Conservation (phyloP, 2,797 vertebrate genomes). For the Platalea minor region DNA sequence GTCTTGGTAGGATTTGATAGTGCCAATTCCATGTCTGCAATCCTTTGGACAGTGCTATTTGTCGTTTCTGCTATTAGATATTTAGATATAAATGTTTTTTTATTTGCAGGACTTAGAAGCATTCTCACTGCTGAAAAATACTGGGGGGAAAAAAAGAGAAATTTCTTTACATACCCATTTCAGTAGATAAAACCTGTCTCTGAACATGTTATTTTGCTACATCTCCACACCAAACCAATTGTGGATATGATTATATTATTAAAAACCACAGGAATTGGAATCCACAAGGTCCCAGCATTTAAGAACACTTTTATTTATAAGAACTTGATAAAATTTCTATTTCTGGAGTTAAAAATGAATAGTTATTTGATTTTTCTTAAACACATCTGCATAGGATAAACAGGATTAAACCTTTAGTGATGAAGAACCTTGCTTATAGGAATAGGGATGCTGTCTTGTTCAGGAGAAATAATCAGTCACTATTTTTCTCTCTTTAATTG, state of each 20-base stretch:
- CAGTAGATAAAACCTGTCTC: background rate
- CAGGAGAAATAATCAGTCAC: background rate
- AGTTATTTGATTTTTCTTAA: background rate
- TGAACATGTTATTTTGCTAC: background rate
- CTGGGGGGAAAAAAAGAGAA: fast-evolving
- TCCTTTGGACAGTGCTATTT: background rate
- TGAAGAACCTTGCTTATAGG: background rate
- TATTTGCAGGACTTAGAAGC: background rate
- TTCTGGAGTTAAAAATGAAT: background rate
- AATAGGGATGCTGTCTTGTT: background rate
- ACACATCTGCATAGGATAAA: background rate
- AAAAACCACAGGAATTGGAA: background rate
- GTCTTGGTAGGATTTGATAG: background rate
- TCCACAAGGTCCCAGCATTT: background rate
- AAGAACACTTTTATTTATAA: background rate
- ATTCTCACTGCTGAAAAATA: background rate
- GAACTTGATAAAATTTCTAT: background rate
- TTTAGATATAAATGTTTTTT: background rate
- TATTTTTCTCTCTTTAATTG: background rate
- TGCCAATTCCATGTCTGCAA: background rate
- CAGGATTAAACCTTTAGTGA: background rate
- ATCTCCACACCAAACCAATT: background rate
- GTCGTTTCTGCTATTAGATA: background rate
- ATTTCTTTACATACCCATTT: background rate
- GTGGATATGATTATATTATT: background rate